A percentile compares a stretch with the other conserved stretches of the same genome.
These are phyloP conservation scores for Gymnoscopelus microlampas DNA, from an alignment of 2,797 vertebrate species.

Conservation along the genomic window DNA sequence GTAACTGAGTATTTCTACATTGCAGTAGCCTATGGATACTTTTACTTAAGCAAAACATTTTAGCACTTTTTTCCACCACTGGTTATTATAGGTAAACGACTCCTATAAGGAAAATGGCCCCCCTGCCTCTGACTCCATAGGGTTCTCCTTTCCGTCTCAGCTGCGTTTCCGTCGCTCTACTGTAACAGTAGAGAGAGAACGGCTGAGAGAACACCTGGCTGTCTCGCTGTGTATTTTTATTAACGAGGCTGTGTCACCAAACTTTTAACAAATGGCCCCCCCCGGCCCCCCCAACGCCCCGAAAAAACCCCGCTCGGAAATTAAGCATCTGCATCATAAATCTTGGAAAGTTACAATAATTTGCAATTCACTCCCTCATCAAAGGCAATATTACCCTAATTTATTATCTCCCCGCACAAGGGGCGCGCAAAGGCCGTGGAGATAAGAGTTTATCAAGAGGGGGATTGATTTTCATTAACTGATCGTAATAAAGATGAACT, in stretches of 20 bases:
- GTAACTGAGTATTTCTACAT: no score
- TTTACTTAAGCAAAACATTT: no score
- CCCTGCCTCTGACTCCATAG: background rate
- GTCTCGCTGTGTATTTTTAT: constrained; percentile 74
- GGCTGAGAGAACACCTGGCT: constrained; percentile 57
- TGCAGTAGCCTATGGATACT: no score
- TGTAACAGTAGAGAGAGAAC: constrained; percentile 63
- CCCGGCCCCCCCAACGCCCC: constrained; percentile 53
- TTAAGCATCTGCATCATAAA: constrained; percentile 87
- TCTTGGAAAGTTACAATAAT: constrained; percentile 89
- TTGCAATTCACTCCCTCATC: constrained; percentile 90
- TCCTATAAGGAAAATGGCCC: background rate
- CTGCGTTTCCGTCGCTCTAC: constrained; percentile 42
- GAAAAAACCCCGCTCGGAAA: constrained; percentile 79
- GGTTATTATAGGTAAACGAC: constrained; percentile 17
- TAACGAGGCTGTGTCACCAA: constrained; percentile 78
- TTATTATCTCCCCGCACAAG: constrained; percentile 84
- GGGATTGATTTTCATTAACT: constrained; percentile 91
- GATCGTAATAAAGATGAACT: constrained; percentile 91
- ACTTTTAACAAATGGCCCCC: constrained; percentile 85
- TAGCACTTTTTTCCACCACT: no score
- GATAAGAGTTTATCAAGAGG: constrained; percentile 90
- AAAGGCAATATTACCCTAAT: constrained; percentile 90
- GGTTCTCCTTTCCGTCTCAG: constrained; percentile 34
- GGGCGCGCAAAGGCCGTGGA: constrained; percentile 81